A percentile compares a stretch with the other conserved stretches of the same genome.
Conservation (phyloP, 2,888 invertebrate species). For the Drymonia ruficornis region DNA sequence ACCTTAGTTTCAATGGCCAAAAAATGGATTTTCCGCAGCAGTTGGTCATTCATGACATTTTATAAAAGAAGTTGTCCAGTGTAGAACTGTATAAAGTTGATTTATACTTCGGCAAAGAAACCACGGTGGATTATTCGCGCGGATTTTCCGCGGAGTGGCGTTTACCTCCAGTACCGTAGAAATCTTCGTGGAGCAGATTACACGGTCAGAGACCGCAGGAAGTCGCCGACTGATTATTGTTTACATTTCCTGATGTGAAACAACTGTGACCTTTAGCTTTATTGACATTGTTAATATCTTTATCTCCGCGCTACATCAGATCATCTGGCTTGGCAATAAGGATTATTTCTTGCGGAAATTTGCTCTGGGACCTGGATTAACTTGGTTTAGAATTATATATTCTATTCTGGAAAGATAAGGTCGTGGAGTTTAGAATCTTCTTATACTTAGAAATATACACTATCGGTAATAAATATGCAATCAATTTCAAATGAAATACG, state of each 20-base stretch:
- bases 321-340: neutral
- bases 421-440: too few species aligned
- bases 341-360: neutral
- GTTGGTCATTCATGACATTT: too few species aligned
- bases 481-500: too few species aligned
- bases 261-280: slow-evolving; percentile 34
- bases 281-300: slow-evolving; percentile 30
- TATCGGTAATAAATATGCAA: too few species aligned
- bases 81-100: too few species aligned
- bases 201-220: slow-evolving; percentile 28
- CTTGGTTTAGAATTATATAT: neutral
- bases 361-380: neutral
- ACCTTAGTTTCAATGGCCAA: too few species aligned
- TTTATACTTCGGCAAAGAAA: too few species aligned
- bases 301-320: slow-evolving; percentile 20
- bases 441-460: too few species aligned
- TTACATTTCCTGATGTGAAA: slow-evolving; percentile 41
- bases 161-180: slow-evolving; percentile 18
- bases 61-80: too few species aligned
- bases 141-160: too few species aligned
- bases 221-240: slow-evolving; percentile 36
- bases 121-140: too few species aligned
- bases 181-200: slow-evolving; percentile 30
- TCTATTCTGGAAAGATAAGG: neutral
- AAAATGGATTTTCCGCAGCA: too few species aligned